Evolutionary conservation across 2,113 vertebrate species (phyloP), one percentile per base, ranked within the genome.

Genomic region (Dromiciops gliroides): DNA sequence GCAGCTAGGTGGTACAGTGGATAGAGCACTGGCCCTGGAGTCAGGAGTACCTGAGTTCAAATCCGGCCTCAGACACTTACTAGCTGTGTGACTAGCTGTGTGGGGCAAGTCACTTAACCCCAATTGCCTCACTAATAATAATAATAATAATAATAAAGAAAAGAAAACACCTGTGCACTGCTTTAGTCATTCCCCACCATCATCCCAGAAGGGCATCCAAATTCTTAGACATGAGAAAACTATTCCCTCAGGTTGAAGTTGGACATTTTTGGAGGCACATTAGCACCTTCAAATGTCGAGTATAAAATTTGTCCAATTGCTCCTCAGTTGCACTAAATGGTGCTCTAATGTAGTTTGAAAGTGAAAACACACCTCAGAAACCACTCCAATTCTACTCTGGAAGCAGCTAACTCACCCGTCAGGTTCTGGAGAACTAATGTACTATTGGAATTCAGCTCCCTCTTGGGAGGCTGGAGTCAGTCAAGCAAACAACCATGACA

Each of bases 401-500:
- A 52, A 94, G n/a, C n/a, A 92, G 90, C 51, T 92, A 48, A 48
- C 31, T 89, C 52, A 50, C 90, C 53, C 91, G 31, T 91, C 89
- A 94, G 90, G 50, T 60, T 95, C 91, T 92, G 44, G 94, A 93
- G 50, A 52, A 91, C 8, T 49, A 92, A 75, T 14, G 67, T 24
- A 10, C 51, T 83, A 56, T 94, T 93, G 49, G 93, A 92, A 91
- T 49, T 91, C 92, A 94, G 44, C 92, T 92, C 51, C 56, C 75
- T 89, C 48, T 93, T 89, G 83, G 44, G 50, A 94, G 24, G 50
- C 50, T 3, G 0, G 51, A 94, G 25, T 49, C 88, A 96, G 52
- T 75, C 44, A 94, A 96, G 95, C 60, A 56, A 51, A 95, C 49
- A 97, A 47, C 48, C 48, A 51, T 90, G 94, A 93, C 25, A 28